Conservation (phyloP, 2,888 invertebrate species). For the Polymixis flavicincta region DNA sequence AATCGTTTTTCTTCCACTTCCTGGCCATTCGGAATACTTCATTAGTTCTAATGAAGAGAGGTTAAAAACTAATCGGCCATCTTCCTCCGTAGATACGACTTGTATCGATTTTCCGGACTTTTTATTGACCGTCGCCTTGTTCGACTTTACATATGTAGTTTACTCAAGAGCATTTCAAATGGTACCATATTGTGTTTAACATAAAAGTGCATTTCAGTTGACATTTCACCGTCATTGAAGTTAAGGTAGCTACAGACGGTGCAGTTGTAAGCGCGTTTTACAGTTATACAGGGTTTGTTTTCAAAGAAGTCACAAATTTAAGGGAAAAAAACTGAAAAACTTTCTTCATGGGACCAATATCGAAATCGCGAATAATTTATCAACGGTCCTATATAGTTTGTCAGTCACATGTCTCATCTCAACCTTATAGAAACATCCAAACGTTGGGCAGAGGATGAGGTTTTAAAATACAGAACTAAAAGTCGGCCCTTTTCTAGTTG, state of each 20-base stretch:
- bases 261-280: not conserved
- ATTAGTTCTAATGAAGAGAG: slow-evolving; percentile 52
- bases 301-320: too few relatives aligned
- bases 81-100: slow-evolving; percentile 32
- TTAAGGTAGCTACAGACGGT: slow-evolving; percentile 20
- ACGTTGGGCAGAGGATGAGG: not conserved
- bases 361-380: too few relatives aligned
- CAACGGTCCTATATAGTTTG: not conserved
- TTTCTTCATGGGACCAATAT: too few relatives aligned
- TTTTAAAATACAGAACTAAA: not conserved
- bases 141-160: not conserved
- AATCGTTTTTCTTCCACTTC: slow-evolving; percentile 43
- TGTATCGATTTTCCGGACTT: slow-evolving; percentile 40
- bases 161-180: slow-evolving; percentile 5
- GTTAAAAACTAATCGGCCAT: slow-evolving; percentile 48
- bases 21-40: slow-evolving; percentile 38
- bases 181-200: slow-evolving; percentile 4
- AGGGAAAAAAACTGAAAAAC: too few relatives aligned
- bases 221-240: not conserved
- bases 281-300: too few relatives aligned
- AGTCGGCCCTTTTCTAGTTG: not conserved
- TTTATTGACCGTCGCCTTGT: slow-evolving; percentile 47
- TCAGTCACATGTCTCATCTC: not conserved
- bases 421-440: not conserved
- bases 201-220: slow-evolving; percentile 27